Evolutionary conservation across 2,113 vertebrate genomes (phyloP), one percentile per base, ranked within the genome.

Genomic region (Progne subis): DNA sequence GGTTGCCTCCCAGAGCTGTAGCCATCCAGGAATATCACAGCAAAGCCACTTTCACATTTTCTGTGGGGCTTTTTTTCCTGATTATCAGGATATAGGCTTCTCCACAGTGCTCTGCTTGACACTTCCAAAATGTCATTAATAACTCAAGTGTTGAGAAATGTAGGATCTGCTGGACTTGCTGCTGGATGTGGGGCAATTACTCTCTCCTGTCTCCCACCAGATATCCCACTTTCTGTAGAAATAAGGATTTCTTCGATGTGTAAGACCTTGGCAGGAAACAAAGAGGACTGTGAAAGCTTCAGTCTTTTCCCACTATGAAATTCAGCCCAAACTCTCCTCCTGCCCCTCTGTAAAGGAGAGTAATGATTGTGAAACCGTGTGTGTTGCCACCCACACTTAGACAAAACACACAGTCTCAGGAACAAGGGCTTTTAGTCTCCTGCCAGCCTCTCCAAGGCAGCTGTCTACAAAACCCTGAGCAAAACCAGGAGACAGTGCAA

Each of bases 61-160:
- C 53, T 91, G 17, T 19, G 47, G 0, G 0, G 1, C 43, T 89
- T 75, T 23, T 17, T 43, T 43, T 14, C 43, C n/a, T 37, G 20
- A 44, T 95, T 70, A 32, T 86, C 55, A 63, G 46, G 43, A 59
- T 80, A 61, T 25, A 26, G 17, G 8, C 24, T 71, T 23, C 19
- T 76, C 34, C 25, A 43, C 7, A 23, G 34, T 41, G 26, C 37
- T 84, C 46, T 86, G 14, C 41, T 31, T 76, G 50, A 44, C 10
- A 37, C 50, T 88, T 76, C 46, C 32, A 79, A 75, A 86, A 64
- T 19, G 18, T 17, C 50, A 46, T 69, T 80, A 56, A 44, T 47
- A 71, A 72, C 3, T 14, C 5, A 41, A 69, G 19, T 0, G 3
- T 11, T 1, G 21, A 82, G 67, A 82, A 88, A 72, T 12, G 9